Conservation (phyloP, 2,888 invertebrate species). For the Corythucha ciliata region DNA sequence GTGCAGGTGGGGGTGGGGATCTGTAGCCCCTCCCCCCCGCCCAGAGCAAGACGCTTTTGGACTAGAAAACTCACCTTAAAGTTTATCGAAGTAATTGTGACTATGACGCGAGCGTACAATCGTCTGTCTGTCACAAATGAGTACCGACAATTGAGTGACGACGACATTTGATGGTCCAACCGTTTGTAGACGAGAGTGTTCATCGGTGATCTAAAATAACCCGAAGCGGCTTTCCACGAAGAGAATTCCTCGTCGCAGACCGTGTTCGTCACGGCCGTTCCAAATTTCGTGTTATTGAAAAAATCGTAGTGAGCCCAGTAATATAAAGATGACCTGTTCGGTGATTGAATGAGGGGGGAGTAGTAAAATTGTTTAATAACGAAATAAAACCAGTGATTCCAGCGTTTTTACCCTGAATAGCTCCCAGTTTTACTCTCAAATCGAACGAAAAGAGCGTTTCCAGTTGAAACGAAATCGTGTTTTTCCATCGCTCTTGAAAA, state of each 20-base stretch:
- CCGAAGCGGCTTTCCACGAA: slow-evolving; percentile 70
- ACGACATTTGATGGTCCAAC: slow-evolving; percentile 46
- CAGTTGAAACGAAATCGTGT: slow-evolving; percentile 82
- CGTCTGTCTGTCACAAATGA: slow-evolving; percentile 74
- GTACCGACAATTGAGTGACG: slow-evolving; percentile 62
- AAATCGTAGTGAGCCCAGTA: slow-evolving; percentile 93
- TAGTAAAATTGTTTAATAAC: too few relatives aligned
- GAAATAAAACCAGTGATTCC: too few relatives aligned
- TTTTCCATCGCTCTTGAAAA: slow-evolving; percentile 89
- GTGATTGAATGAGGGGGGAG: not conserved
- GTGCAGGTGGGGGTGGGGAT: too few relatives aligned
- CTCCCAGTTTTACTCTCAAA: slow-evolving; percentile 89
- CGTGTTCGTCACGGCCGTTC: slow-evolving; percentile 69
- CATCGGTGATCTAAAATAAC: slow-evolving; percentile 68
- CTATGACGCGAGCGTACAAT: slow-evolving; percentile 68
- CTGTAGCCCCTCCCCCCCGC: too few relatives aligned
- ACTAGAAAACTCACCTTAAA: slow-evolving; percentile 53
- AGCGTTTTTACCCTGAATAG: slow-evolving; percentile 77
- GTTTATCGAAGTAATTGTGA: slow-evolving; percentile 66
- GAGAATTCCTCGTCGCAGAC: slow-evolving; percentile 81
- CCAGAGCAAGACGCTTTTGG: too few relatives aligned
- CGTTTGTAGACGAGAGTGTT: slow-evolving; percentile 81
- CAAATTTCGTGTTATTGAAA: slow-evolving; percentile 81
- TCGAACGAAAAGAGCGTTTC: slow-evolving; percentile 74
- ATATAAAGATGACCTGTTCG: slow-evolving; percentile 70